phyloP scores from a whole-genome alignment of 2,797 vertebrate species.

The Peromyscus eremicus region DNA sequence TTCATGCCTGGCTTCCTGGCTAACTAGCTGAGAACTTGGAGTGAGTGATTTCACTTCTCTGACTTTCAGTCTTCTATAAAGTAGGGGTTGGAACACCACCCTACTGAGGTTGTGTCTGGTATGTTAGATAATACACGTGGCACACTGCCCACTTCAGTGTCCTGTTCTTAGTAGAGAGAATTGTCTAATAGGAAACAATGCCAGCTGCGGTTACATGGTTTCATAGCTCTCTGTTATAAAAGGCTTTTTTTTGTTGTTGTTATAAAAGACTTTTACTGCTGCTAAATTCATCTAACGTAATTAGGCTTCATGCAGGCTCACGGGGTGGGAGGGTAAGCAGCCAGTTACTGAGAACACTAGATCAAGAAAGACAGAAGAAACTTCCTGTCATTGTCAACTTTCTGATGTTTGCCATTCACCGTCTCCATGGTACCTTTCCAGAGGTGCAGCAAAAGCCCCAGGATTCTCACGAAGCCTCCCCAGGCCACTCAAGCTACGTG shows the following conservation, averaged over 20 bases:
- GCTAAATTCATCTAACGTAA: constrained; percentile 24
- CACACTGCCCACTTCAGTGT: neutral
- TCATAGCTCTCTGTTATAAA: constrained; percentile 23
- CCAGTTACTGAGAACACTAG: neutral
- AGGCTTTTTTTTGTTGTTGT: neutral
- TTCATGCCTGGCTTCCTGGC: neutral
- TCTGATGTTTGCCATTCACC: neutral
- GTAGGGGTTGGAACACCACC: neutral
- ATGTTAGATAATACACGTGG: neutral
- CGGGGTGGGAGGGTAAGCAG: neutral
- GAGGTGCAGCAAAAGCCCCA: neutral
- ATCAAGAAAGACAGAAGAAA: neutral
- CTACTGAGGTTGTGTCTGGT: neutral
- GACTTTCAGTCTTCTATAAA: neutral
- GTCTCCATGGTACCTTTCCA: neutral
- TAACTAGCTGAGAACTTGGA: constrained; percentile 41
- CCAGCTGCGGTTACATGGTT: neutral
- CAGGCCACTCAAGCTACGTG: neutral
- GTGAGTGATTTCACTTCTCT: neutral
- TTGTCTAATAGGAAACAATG: neutral
- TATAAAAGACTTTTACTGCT: neutral
- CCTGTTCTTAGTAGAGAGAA: neutral
- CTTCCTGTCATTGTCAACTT: neutral
- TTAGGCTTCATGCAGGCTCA: neutral
- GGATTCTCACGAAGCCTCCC: neutral